Evolutionary conservation across 2,113 vertebrate genomes (phyloP).

Genomic region (Polypterus bichir): DNA sequence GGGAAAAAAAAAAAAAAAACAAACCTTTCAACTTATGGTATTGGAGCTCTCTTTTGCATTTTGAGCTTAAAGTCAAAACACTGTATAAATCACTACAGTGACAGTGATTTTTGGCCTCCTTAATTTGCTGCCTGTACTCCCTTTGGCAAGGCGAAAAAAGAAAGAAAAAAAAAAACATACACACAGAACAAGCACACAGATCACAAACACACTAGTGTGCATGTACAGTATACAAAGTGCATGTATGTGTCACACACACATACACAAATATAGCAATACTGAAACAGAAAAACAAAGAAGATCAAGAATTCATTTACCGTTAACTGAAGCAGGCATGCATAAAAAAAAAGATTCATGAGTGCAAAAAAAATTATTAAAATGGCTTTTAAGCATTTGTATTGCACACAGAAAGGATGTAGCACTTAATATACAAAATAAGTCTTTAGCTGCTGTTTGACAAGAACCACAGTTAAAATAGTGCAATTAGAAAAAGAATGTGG

Average conservation of each 20-base stretch:
- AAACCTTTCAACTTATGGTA: too few relatives aligned
- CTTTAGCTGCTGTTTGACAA: too few relatives aligned
- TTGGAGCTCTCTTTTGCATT: too few relatives aligned
- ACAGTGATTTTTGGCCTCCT: too few relatives aligned
- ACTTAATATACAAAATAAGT: too few relatives aligned
- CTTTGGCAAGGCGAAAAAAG: not conserved
- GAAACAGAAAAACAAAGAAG: constrained; percentile 16
- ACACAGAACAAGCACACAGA: too few relatives aligned
- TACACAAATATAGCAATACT: not conserved
- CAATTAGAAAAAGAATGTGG: too few relatives aligned
- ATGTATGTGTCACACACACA: not conserved
- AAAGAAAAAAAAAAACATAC: too few relatives aligned
- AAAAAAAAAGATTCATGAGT: constrained; percentile 36
- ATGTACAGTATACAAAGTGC: not conserved
- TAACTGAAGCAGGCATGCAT: constrained; percentile 55
- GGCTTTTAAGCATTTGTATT: not conserved
- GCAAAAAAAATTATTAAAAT: constrained; percentile 30
- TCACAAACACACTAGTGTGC: not conserved
- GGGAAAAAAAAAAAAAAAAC: not conserved
- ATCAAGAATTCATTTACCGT: constrained; percentile 51
- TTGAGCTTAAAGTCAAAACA: too few relatives aligned
- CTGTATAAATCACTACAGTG: too few relatives aligned
- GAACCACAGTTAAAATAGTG: too few relatives aligned
- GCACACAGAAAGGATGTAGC: too few relatives aligned
- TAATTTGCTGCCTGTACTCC: not conserved